Base-by-base conservation (phyloP, 2,888 invertebrate genomes). In the Amphipoea oculea region DNA sequence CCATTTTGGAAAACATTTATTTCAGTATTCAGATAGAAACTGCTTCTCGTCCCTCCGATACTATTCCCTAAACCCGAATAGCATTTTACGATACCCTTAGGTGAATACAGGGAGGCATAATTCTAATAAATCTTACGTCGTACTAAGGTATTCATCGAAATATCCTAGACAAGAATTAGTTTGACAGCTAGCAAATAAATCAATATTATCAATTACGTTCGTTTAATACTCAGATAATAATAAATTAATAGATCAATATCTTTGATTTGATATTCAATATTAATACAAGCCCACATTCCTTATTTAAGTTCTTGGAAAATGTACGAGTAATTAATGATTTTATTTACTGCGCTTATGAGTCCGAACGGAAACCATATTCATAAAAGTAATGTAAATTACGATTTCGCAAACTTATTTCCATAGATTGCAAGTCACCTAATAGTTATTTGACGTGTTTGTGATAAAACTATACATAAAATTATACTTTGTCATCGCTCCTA, bases 391-490 rank as follows among this genome's bases (percentile, higher is more conserved):
- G 57, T 74, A 66, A 66, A 76, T 63, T 42, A 65, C n/a, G 23
- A 77, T 85, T 79, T 65, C 11, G 71, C 42, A 71, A 72, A 71
- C 29, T 14, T 67, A 60, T 80, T 76, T 68, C 71, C 71, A 74
- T 74, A 72, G 23, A 74, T 76, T 79, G 51, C 36, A 77, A 73
- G 68, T 66, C 29, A 76, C 23, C 36, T 36, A 40, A 75, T 40
- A 42, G 51, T 66, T 71, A 62, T 54, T 54, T 51, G 42, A 60
- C 12, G 11, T 62, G 51, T 70, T 74, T 42, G 51, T 67, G 54
- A 82, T 71, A 80, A 42, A 82, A 72, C 78, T 40, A 11, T 71
- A 71, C 70, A 77, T 79, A 76, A 81, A 86, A 76, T 75, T 48
- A 80, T 65, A 70, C 70, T 84, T 74, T 67, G 68, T 75, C 78